Evolutionary conservation across 2,113 vertebrate species (phyloP).

Genomic region (Tenrec ecaudatus): DNA sequence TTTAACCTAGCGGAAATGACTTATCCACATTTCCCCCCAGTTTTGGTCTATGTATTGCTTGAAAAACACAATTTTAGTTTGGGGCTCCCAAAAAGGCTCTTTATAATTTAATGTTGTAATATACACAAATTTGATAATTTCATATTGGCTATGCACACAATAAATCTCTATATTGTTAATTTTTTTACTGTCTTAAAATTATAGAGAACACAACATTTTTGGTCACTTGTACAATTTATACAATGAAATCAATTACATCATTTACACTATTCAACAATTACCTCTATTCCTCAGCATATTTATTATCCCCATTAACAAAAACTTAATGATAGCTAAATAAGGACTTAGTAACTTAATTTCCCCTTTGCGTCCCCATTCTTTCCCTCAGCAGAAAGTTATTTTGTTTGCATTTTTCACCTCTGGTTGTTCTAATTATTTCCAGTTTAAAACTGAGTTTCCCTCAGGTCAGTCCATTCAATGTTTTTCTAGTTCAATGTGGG

Average conservation of each 20-base stretch:
- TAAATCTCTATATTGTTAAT: not conserved
- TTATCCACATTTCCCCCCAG: not conserved
- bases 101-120: not conserved
- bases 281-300: not conserved
- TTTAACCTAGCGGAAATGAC: constrained; percentile 26
- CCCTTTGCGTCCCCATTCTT: not conserved
- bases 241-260: not conserved
- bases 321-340: not conserved
- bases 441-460: not conserved
- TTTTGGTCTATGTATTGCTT: constrained; percentile 25
- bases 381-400: not conserved
- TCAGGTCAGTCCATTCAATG: not conserved
- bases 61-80: constrained; percentile 28
- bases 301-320: not conserved
- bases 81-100: not conserved
- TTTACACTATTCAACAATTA: not conserved
- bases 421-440: not conserved
- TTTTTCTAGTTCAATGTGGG: not conserved
- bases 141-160: not conserved
- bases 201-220: not conserved
- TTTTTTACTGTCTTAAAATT: not conserved
- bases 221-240: not conserved
- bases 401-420: not conserved
- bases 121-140: not conserved
- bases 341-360: not conserved